Conservation (phyloP, 2,113 vertebrate species). For the Mesitornis unicolor region DNA sequence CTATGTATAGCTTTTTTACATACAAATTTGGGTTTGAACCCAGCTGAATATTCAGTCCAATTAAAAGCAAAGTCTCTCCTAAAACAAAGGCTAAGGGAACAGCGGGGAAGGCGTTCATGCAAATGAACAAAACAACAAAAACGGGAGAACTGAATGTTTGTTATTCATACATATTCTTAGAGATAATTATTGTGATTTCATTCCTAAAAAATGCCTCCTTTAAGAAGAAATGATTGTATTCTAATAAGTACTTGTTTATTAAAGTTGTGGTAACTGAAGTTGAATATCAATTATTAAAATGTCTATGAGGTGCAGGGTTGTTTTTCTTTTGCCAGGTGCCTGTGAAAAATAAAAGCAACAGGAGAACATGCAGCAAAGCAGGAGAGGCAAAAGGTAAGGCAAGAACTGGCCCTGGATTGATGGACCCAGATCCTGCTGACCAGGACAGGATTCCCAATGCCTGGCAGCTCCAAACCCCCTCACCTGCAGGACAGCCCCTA, state of each 20-base stretch:
- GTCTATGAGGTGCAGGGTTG: slow-evolving; percentile 10
- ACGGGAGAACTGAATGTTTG: neutral
- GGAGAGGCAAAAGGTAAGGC: neutral
- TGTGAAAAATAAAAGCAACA: slow-evolving; percentile 1
- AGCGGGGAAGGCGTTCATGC: slow-evolving; percentile 9
- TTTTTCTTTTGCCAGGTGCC: slow-evolving; percentile 35
- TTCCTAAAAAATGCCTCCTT: neutral
- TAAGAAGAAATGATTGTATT: slow-evolving; percentile 56
- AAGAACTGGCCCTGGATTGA: neutral
- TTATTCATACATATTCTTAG: slow-evolving; percentile 62
- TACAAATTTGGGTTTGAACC: slow-evolving; percentile 23
- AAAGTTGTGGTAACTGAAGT: slow-evolving; percentile 63
- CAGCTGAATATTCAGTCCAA: slow-evolving; percentile 43
- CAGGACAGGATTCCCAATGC: accelerated
- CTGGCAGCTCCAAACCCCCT: neutral
- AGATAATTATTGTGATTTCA: slow-evolving; percentile 66
- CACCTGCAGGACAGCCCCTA: neutral
- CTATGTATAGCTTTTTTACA: neutral
- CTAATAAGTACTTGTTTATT: slow-evolving; percentile 73
- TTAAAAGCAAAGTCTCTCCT: slow-evolving; percentile 35
- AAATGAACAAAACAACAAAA: slow-evolving; percentile 5
- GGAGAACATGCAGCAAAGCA: neutral
- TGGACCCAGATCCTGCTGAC: neutral
- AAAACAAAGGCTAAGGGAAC: neutral
- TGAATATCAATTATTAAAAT: slow-evolving; percentile 66